Evolutionary conservation across 2,888 invertebrate genomes (phyloP), one percentile per base, ranked within the genome.

Genomic region (Lacanobia oleracea): DNA sequence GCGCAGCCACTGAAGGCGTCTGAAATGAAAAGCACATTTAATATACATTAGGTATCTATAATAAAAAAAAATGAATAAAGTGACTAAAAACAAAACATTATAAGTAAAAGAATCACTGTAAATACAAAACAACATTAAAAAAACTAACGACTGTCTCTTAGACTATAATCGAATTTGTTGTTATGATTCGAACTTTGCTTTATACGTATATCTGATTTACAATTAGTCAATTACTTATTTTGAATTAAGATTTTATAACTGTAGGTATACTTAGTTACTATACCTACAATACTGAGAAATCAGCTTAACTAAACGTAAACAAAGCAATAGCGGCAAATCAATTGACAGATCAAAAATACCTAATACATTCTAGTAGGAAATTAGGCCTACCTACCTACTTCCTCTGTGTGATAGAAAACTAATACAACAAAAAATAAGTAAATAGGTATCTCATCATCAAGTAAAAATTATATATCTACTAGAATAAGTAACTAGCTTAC

Each of bases 11-110:
- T 63, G 59, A 43, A 37, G 40, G 37, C 63, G 72, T 73, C 72
- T 73, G 67, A 45, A 67, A 73, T 40, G 43, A 9, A 59, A 71
- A 69, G n/a, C 45, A 53, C 14, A 62, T 69, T 54, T 69, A 62
- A 62, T 53, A 53, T 27, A 60, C 56, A 61, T 27, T 27, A 23
- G 16, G 60, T 61, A 61, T 60, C 50, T 21, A 63, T 63, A 16
- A 23, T 21, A 50, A 63, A 50, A 63, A 50, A 51, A 27, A 48
- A 6, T 21, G 7, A 27, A 18, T 37, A 43, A 43, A 62, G 18
- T 27, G 27, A 62, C 48, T 48, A 48, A 51, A 51, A 37, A n/a
- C n/a, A n/a, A n/a, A n/a, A n/a, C 21, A 50, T 37, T 51, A 37
- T 51, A 14, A 33, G 14, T n/a, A 37, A 48, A 27, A 27, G 3